Evolutionary conservation across 2,888 invertebrate species (phyloP), one percentile per base, ranked within the genome.

Genomic region (Caenorhabditis sp.): DNA sequence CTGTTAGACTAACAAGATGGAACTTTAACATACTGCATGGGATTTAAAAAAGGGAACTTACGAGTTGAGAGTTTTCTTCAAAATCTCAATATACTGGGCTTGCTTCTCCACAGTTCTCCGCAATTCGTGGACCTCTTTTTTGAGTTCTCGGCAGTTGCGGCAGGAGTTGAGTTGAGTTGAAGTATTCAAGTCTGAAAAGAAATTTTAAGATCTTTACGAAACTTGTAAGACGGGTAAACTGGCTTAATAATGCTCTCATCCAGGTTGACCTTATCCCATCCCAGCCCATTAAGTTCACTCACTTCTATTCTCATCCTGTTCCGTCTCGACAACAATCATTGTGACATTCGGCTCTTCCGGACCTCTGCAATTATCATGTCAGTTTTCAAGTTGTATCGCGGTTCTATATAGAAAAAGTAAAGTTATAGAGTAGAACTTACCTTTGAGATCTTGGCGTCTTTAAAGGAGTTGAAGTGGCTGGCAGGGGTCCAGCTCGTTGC

Each of bases 331-430:
- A 68, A n/a, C 58, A 19, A 82, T 82, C 47, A 72, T 72, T n/a
- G 82, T 82, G 59, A 82, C 76, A 72, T 82, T 82, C 19, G 72
- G 68, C 35, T 72, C 76, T 72, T 82, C 82, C 76, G 76, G 76
- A 41, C 31, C 66, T 28, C 82, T 82, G 54, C 76, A 82, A 82
- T 76, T 82, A 81, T 79, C 56, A 26, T 70, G 70, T 79, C 70
- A 77, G 14, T 22, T 51, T 35, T 61, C 24, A 16, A 26, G 16
- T 26, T 26, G 35, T 38, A 14, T n/a, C n/a, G 26, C 14, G 22
- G n/a, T 38, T 26, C 26, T 24, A 51, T 26, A 70, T 47, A 24
- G 47, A 63, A 69, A 61, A 75, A 47, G 49, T 44, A 47, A 47
- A 59, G 56, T 38, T 41, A 68, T 3, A 44, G 26, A 49, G 14